Percentiles rank a stretch among this genome's conserved stretches.
Conservation (phyloP, 2,797 vertebrate genomes). For the Pantherophis alleghaniensis region DNA sequence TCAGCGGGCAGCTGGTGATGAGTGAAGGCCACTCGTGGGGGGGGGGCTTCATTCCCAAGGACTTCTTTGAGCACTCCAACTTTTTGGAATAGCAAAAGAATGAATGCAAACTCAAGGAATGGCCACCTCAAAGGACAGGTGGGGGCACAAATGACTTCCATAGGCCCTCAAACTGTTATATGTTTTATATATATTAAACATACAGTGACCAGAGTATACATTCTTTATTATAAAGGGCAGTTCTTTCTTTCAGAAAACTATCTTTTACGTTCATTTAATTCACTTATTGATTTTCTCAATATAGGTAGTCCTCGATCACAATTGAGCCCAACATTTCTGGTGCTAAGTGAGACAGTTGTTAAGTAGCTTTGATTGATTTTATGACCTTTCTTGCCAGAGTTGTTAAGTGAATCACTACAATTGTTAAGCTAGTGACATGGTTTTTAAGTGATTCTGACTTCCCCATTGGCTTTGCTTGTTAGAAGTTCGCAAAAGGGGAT, state of each 20-base stretch:
- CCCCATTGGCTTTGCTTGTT: background rate
- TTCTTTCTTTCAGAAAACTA: background rate
- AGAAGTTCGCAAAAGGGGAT: background rate
- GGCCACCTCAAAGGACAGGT: accelerated
- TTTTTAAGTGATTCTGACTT: background rate
- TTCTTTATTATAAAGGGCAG: background rate
- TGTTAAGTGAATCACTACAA: background rate
- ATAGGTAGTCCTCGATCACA: background rate
- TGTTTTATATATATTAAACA: background rate
- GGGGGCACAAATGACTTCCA: background rate
- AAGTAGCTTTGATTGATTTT: background rate
- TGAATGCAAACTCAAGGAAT: accelerated
- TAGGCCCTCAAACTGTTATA: background rate
- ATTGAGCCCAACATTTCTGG: background rate
- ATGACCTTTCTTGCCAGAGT: background rate
- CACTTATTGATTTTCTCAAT: background rate
- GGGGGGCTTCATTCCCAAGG: background rate
- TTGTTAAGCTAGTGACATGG: background rate
- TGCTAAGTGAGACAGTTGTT: background rate
- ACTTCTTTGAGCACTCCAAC: accelerated
- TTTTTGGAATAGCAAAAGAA: background rate
- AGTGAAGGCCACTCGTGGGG: background rate
- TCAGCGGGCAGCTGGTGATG: constrained; percentile 35
- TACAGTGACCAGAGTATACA: background rate
- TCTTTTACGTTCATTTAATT: background rate